phyloP scores from a whole-genome alignment of 1,140 invertebrate genomes.

The Drosophila setifemur region DNA sequence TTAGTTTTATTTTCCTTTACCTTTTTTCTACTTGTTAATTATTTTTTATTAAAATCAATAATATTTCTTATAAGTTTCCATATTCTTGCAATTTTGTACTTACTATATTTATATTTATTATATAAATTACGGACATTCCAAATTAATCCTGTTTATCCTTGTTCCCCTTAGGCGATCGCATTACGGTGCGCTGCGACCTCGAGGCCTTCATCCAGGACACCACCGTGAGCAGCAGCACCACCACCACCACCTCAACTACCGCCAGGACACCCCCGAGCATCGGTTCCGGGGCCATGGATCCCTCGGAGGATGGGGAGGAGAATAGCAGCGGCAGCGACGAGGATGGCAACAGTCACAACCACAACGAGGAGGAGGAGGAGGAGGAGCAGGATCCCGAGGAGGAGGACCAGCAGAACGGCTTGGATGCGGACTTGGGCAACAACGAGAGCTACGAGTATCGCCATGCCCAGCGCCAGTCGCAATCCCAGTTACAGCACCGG shows the following conservation, averaged over 20 bases:
- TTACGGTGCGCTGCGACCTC: slow-evolving; percentile 90
- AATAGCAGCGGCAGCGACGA: slow-evolving; percentile 23
- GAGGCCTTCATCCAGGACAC: slow-evolving; percentile 87
- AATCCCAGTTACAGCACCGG: not conserved
- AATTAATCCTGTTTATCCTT: no score
- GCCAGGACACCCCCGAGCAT: slow-evolving; percentile 5
- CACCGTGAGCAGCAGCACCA: no score
- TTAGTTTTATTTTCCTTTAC: no score
- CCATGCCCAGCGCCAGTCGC: slow-evolving; percentile 32
- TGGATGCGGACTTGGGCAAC: slow-evolving; percentile 46
- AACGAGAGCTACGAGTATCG: slow-evolving; percentile 52
- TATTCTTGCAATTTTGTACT: no score
- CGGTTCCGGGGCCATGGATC: slow-evolving; percentile 12
- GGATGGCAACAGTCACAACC: not conserved
- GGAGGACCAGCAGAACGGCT: slow-evolving; percentile 61
- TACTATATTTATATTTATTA: no score
- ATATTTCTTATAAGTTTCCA: no score
- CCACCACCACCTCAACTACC: not conserved
- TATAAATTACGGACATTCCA: no score
- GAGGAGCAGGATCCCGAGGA: slow-evolving; percentile 41
- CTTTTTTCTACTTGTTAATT: no score
- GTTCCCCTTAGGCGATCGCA: slow-evolving; percentile 85
- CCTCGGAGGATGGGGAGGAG: slow-evolving; percentile 9
- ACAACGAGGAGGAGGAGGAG: slow-evolving; percentile 31
- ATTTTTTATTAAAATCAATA: no score